A percentile compares a stretch with the other conserved stretches of the same genome.
Conservation (phyloP, 1,140 invertebrate genomes). For the Ostrea denselamellosa region DNA sequence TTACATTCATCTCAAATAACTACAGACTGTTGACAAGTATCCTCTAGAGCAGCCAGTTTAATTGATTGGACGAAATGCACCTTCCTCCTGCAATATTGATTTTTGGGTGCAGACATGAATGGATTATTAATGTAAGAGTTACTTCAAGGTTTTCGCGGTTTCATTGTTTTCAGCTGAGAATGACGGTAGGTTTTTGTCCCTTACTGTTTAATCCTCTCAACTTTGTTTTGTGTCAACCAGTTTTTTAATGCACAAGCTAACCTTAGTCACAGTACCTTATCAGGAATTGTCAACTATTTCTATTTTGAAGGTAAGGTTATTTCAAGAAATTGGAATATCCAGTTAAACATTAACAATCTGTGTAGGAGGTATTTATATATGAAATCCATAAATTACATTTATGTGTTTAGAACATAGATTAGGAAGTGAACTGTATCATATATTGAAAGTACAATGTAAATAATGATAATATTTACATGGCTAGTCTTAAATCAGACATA, state of each 20-base stretch:
- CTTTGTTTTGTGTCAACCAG: slow-evolving; percentile 23
- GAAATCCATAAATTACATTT: too few relatives aligned
- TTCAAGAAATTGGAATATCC: neutral
- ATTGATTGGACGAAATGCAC: slow-evolving; percentile 28
- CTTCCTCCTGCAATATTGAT: slow-evolving; percentile 16
- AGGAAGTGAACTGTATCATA: too few relatives aligned
- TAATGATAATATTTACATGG: too few relatives aligned
- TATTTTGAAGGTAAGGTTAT: slow-evolving; percentile 18
- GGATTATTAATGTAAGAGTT: slow-evolving; percentile 11
- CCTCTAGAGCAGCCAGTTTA: neutral
- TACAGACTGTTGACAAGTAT: neutral
- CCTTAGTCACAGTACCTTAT: neutral
- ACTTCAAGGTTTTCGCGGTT: neutral
- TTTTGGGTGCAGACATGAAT: neutral
- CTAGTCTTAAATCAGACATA: too few relatives aligned
- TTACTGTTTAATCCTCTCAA: slow-evolving; percentile 16
- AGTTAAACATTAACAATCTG: neutral
- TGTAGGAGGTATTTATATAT: too few relatives aligned
- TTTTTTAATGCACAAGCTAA: slow-evolving; percentile 28
- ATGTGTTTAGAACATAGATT: too few relatives aligned
- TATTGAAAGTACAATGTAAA: too few relatives aligned
- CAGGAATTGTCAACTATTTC: neutral
- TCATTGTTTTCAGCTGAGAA: slow-evolving; percentile 30
- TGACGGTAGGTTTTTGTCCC: neutral
- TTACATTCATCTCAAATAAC: neutral